phyloP scores from a whole-genome alignment of 2,888 invertebrate species.

The Pyrrhosoma nymphula region DNA sequence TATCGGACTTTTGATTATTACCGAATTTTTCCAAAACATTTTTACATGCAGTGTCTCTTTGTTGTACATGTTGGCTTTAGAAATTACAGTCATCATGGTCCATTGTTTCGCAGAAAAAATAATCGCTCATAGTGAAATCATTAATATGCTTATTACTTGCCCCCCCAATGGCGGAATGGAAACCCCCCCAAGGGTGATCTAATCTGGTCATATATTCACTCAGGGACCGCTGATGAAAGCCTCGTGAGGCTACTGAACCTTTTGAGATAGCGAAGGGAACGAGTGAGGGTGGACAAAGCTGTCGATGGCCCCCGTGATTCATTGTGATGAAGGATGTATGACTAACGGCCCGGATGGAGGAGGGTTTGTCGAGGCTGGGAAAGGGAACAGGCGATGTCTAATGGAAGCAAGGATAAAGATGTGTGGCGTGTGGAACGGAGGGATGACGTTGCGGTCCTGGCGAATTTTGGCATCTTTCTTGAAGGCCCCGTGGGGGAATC shows the following conservation, averaged over 20 bases:
- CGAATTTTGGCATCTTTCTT: background rate
- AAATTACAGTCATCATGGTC: too few relatives aligned
- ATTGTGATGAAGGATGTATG: background rate
- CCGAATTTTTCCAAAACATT: too few relatives aligned
- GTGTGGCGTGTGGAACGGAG: background rate
- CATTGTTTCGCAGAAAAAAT: too few relatives aligned
- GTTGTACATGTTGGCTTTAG: too few relatives aligned
- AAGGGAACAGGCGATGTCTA: background rate
- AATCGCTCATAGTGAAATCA: too few relatives aligned
- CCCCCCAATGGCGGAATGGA: too few relatives aligned
- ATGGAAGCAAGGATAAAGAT: background rate
- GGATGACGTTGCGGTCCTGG: background rate
- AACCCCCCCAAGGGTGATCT: too few relatives aligned
- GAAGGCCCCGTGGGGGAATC: background rate
- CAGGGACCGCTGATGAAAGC: too few relatives aligned
- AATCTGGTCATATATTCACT: too few relatives aligned
- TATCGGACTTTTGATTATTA: too few relatives aligned
- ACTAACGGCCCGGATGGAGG: background rate
- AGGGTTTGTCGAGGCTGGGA: constrained; percentile 1
- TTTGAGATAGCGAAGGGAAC: background rate
- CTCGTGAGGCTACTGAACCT: background rate
- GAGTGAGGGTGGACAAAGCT: background rate
- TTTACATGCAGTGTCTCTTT: too few relatives aligned
- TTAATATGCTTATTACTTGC: too few relatives aligned
- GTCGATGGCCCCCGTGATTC: background rate